A percentile compares a stretch with the other conserved stretches of the same genome.
phyloP scores from a whole-genome alignment of 2,888 invertebrate genomes.

The Antheraea assamensis region DNA sequence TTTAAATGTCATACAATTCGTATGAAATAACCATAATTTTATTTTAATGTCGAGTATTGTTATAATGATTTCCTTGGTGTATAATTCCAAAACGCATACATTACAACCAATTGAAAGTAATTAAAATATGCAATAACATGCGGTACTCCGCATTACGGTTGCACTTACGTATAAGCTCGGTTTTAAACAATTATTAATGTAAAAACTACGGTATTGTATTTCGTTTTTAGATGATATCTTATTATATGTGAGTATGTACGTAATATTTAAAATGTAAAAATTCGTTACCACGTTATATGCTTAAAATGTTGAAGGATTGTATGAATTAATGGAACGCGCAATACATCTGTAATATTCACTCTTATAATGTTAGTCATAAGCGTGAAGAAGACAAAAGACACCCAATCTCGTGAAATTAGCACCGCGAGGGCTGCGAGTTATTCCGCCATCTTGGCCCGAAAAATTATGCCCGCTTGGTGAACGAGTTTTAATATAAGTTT shows the following conservation, averaged over 20 bases:
- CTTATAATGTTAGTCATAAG: neutral
- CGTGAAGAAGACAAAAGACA: neutral
- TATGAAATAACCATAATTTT: neutral
- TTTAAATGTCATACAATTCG: neutral
- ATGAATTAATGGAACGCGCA: neutral
- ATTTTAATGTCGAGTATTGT: neutral
- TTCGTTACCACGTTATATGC: conserved; percentile 1
- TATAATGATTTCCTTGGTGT: neutral
- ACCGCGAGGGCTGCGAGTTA: neutral
- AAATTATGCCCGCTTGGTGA: neutral
- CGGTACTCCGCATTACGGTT: neutral
- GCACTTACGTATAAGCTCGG: neutral
- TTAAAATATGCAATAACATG: neutral
- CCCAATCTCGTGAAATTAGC: neutral
- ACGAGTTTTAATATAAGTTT: neutral
- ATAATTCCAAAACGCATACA: neutral
- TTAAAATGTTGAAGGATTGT: neutral
- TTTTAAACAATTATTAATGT: conserved; percentile 1
- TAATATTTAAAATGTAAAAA: neutral
- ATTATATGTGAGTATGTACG: neutral
- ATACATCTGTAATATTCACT: neutral
- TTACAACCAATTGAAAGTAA: neutral
- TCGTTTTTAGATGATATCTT: neutral
- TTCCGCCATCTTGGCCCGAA: neutral
- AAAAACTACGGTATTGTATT: neutral